These are phyloP conservation scores for Saccopteryx bilineata DNA, from an alignment of 2,113 vertebrate species.

Conservation along the genomic window DNA sequence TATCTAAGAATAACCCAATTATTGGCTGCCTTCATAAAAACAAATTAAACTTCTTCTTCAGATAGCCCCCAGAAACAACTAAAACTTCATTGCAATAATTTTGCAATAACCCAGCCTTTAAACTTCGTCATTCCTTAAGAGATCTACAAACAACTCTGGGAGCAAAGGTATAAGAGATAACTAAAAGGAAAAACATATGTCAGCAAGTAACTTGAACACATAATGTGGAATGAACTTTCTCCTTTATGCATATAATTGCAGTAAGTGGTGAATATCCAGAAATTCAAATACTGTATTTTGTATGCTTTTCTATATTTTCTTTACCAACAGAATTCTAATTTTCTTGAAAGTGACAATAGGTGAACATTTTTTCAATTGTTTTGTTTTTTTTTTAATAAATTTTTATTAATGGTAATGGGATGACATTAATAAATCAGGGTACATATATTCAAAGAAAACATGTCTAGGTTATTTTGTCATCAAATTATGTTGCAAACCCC, in stretches of 20 bases:
- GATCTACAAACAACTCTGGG: background rate
- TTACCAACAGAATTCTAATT: slow-evolving; percentile 26
- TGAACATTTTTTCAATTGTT: background rate
- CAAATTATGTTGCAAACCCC: no score
- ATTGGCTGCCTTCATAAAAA: background rate
- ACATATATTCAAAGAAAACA: no score
- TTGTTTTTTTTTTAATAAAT: no score
- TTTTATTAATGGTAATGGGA: no score
- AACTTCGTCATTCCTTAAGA: background rate
- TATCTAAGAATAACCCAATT: background rate
- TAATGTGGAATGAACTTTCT: background rate
- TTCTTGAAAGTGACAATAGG: background rate
- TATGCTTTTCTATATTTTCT: background rate
- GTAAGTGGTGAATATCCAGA: background rate
- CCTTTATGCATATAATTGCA: background rate
- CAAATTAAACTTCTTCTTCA: slow-evolving; percentile 35
- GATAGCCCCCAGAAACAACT: slow-evolving; percentile 18
- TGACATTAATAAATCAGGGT: no score
- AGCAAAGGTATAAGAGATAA: background rate
- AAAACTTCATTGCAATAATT: background rate
- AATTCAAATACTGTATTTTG: background rate
- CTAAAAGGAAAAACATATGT: background rate
- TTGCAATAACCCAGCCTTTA: background rate
- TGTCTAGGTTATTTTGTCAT: no score
- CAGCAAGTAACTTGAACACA: background rate